A percentile compares a stretch with the other conserved stretches of the same genome.
Evolutionary conservation across 2,888 invertebrate species (phyloP).

Genomic region (Drosophila mulleri): DNA sequence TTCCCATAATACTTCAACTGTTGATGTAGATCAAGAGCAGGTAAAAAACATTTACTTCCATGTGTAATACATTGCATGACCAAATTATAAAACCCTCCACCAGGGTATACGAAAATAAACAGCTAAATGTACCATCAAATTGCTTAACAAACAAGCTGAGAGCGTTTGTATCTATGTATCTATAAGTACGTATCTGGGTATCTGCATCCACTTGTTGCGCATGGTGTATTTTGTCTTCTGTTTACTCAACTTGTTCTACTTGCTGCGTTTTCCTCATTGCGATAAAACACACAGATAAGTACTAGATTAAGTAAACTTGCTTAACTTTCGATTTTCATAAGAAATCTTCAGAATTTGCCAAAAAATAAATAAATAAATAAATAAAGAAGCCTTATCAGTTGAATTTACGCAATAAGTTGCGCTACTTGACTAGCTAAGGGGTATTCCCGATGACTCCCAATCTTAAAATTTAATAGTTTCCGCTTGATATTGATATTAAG

Average conservation of each 20-base stretch:
- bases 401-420: conserved; percentile 44
- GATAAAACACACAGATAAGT: conserved; percentile 53
- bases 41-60: not conserved
- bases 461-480: conserved; percentile 23
- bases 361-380: conserved; percentile 19
- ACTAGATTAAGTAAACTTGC: conserved; percentile 29
- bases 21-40: not conserved
- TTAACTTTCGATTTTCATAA: conserved; percentile 59
- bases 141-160: conserved; percentile 66
- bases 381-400: conserved; percentile 40
- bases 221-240: conserved; percentile 17
- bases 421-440: not conserved
- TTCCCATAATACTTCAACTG: no score
- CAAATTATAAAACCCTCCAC: not conserved
- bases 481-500: conserved; percentile 24
- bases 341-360: conserved; percentile 28
- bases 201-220: conserved; percentile 41
- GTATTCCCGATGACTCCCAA: not conserved
- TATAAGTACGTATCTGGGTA: conserved; percentile 24
- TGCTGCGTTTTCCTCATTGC: conserved; percentile 25
- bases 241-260: conserved; percentile 50
- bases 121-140: conserved; percentile 58
- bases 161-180: conserved; percentile 30
- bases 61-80: not conserved
- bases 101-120: conserved; percentile 6